A percentile compares a stretch with the other conserved stretches of the same genome.
Conservation (phyloP, 30 jellyfish, hydroid and myxozoan genomes). For the Phacellophora camtschatica region DNA sequence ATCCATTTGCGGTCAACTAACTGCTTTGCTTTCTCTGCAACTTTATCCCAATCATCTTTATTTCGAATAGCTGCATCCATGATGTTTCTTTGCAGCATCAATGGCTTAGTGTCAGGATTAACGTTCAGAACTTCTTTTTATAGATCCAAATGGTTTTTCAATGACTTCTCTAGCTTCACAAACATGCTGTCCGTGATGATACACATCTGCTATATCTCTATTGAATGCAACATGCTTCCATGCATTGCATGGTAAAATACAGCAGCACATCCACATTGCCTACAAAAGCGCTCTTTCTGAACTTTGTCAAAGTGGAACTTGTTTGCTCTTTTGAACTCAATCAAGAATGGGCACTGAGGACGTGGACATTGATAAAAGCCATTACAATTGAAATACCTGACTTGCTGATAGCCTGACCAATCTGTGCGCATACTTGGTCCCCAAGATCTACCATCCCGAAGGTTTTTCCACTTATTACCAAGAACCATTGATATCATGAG, state of each 20-base stretch:
- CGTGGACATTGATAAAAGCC: conserved; percentile 1
- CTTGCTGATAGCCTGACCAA: conserved; percentile 14
- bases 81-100: conserved; percentile 18
- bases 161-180: conserved; percentile 13
- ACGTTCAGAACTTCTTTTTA: conserved; percentile 6
- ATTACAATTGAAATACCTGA: conserved; percentile 4
- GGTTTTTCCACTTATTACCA: conserved; percentile 9
- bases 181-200: conserved; percentile 14
- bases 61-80: conserved; percentile 16
- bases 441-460: conserved; percentile 23
- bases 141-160: conserved; percentile 4
- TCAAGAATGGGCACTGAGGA: conserved; percentile 11
- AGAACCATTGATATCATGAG: conserved; percentile 18
- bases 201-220: conserved; percentile 4
- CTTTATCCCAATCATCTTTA: conserved; percentile 9
- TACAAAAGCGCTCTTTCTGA: conserved; percentile 14
- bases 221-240: conserved; percentile 10
- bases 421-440: conserved; percentile 20
- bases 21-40: conserved; percentile 17
- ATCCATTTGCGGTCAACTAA: conserved; percentile 18
- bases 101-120: conserved; percentile 8
- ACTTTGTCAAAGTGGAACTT: conserved; percentile 16
- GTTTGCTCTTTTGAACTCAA: conserved; percentile 11
- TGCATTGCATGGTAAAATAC: conserved; percentile 3
- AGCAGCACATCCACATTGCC: conserved; percentile 15